phyloP scores from a whole-genome alignment of 2,797 vertebrate genomes.

The Notamacropus eugenii region DNA sequence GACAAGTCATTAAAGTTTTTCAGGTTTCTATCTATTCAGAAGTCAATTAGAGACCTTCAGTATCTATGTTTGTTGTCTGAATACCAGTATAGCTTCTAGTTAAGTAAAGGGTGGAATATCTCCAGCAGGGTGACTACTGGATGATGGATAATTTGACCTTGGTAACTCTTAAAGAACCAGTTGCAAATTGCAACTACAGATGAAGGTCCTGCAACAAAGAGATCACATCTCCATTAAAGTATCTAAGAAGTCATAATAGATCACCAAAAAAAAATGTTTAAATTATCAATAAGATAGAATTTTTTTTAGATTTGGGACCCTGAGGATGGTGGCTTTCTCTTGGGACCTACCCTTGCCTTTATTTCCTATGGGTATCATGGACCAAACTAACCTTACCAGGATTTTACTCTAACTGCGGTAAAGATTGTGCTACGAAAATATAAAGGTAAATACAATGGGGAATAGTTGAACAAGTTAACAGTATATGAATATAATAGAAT shows the following conservation, averaged over 20 bases:
- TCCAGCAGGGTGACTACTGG: neutral
- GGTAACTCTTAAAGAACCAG: neutral
- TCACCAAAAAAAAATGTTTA: neutral
- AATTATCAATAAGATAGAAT: neutral
- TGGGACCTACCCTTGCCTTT: neutral
- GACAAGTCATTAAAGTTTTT: slow-evolving; percentile 11
- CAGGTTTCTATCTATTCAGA: neutral
- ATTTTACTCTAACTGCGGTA: neutral
- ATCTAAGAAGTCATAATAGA: neutral
- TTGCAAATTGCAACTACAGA: neutral
- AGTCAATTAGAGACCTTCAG: neutral
- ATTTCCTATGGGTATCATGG: neutral
- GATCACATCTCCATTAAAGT: neutral
- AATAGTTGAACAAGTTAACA: neutral
- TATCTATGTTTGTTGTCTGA: neutral
- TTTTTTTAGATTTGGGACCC: neutral
- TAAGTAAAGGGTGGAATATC: neutral
- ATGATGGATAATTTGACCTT: neutral
- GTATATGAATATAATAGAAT: neutral
- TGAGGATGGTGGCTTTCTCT: neutral
- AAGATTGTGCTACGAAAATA: neutral
- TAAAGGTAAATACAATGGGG: neutral
- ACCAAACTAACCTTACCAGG: neutral
- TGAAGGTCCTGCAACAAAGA: neutral
- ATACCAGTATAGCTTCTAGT: neutral